Percentiles rank a stretch among this genome's conserved stretches.
Evolutionary conservation across 2,797 vertebrate species (phyloP).

Genomic region (Pangasius macronema): DNA sequence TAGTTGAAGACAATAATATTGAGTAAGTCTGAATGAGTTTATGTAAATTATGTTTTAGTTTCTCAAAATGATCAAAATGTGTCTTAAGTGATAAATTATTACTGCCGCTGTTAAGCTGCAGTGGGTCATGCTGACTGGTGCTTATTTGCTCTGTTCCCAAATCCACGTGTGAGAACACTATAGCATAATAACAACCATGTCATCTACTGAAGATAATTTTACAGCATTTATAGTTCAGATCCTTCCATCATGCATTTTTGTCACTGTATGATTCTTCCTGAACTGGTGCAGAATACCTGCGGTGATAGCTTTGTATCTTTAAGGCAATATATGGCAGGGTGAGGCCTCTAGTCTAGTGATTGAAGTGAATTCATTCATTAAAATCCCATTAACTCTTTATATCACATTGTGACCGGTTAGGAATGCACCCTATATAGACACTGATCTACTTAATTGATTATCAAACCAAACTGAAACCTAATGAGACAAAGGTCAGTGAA

Average conservation of each 20-base stretch:
- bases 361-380: constrained; percentile 38
- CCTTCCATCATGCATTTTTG: constrained; percentile 8
- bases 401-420: neutral
- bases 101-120: no score
- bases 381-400: constrained; percentile 19
- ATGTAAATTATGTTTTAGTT: neutral
- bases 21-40: neutral
- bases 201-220: constrained; percentile 50
- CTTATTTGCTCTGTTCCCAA: constrained; percentile 20
- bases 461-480: constrained; percentile 14
- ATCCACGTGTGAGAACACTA: neutral
- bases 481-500: constrained; percentile 28
- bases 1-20: neutral
- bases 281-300: neutral
- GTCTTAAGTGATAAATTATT: neutral
- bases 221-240: constrained; percentile 48
- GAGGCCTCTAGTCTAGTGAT: neutral
- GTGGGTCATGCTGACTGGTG: neutral
- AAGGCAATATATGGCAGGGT: neutral
- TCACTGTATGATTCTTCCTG: constrained; percentile 3
- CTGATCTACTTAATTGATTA: constrained; percentile 1
- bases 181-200: constrained; percentile 45
- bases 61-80: neutral
- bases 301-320: neutral
- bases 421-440: constrained; percentile 10